Conservation (phyloP, 2,113 vertebrate species). For the Pyxicephalus adspersus region DNA sequence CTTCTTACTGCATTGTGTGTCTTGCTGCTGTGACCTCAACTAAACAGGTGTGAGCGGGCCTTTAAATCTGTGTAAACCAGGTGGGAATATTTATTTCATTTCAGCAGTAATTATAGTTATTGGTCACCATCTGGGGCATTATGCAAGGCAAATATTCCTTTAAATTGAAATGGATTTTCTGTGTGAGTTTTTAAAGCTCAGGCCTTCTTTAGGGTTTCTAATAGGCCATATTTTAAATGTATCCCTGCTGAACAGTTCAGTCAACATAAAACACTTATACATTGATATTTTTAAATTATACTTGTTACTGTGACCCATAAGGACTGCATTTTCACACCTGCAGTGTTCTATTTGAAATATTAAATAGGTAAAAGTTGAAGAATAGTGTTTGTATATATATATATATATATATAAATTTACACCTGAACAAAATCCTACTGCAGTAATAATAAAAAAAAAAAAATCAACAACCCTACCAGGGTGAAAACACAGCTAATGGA, state of each 20-base stretch:
- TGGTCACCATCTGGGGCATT: slow-evolving; percentile 12
- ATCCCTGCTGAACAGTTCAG: not conserved
- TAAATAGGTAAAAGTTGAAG: not conserved
- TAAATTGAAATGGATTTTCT: slow-evolving; percentile 19
- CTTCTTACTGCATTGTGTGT: no score
- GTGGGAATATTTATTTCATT: not conserved
- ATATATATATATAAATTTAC: no score
- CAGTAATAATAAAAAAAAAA: no score
- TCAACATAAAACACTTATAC: not conserved
- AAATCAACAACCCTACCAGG: no score
- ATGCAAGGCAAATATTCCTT: slow-evolving; percentile 6
- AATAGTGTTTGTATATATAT: no score
- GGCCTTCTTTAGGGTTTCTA: not conserved
- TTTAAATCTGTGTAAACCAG: slow-evolving; percentile 4
- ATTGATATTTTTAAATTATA: not conserved
- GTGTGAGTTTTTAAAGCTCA: not conserved
- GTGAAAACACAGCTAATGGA: no score
- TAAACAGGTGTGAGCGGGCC: no score
- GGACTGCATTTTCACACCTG: not conserved
- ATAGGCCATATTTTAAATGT: not conserved
- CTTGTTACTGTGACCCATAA: slow-evolving; percentile 3
- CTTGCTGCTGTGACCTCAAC: no score
- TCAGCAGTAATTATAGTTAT: not conserved
- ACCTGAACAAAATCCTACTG: no score
- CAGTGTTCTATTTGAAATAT: not conserved